A percentile compares a stretch with the other conserved stretches of the same genome.
Evolutionary conservation across 92 coral and sea anemone genomes (phyloP).

Genomic region (Phenganax marumi): DNA sequence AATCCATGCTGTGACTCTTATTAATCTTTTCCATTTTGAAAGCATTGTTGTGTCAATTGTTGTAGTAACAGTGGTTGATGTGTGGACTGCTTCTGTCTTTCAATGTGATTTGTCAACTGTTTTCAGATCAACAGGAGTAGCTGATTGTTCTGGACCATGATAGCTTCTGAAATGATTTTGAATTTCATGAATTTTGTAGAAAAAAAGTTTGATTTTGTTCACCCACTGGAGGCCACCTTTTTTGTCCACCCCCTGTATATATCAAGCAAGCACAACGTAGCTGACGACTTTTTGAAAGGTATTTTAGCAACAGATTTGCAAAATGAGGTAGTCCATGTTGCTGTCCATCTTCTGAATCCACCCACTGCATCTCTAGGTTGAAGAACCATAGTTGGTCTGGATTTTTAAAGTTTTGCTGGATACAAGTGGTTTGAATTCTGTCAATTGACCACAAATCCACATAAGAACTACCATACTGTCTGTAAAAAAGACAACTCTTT

Average conservation of each 20-base stretch:
- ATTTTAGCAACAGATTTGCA: too few relatives aligned
- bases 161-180: too few relatives aligned
- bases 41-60: background rate
- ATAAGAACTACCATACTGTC: slow-evolving; percentile 50
- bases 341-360: too few relatives aligned
- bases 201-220: too few relatives aligned
- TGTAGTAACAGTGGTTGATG: background rate
- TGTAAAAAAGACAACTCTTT: slow-evolving; percentile 31
- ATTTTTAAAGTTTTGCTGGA: slow-evolving; percentile 55
- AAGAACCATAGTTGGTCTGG: slow-evolving; percentile 52
- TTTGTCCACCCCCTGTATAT: too few relatives aligned
- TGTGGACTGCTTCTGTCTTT: background rate
- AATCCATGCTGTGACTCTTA: slow-evolving; percentile 9
- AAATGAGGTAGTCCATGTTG: too few relatives aligned
- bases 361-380: slow-evolving; percentile 48
- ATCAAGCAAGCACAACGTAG: too few relatives aligned
- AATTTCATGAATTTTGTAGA: too few relatives aligned
- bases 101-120: background rate
- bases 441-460: slow-evolving; percentile 55
- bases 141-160: background rate
- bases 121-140: background rate
- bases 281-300: too few relatives aligned
- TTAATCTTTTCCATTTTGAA: slow-evolving; percentile 6
- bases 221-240: too few relatives aligned
- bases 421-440: slow-evolving; percentile 59